A percentile compares a stretch with the other conserved stretches of the same genome.
Evolutionary conservation across 2,888 invertebrate genomes (phyloP).

Genomic region (Pinctada fucata): DNA sequence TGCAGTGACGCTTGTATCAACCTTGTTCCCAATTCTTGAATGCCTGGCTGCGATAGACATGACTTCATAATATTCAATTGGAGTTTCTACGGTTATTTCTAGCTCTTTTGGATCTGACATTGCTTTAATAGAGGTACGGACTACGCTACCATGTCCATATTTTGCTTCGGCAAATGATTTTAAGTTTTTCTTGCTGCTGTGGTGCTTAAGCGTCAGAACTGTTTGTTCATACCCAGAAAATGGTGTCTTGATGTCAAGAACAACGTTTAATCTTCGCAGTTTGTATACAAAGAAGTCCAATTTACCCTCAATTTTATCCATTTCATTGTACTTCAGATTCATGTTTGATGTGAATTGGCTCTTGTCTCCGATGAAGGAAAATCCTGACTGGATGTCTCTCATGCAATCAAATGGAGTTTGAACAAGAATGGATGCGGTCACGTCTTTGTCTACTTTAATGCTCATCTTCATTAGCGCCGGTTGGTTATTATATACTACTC

Average conservation of each 20-base stretch:
- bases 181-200: constrained; percentile 8
- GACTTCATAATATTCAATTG: constrained; percentile 20
- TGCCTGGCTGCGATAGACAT: constrained; percentile 10
- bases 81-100: constrained; percentile 24
- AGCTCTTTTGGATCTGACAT: constrained; percentile 14
- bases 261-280: constrained; percentile 31
- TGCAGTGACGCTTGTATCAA: constrained; percentile 7
- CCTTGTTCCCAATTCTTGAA: not conserved
- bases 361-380: constrained; percentile 22
- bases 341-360: constrained; percentile 20
- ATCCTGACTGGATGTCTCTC: constrained; percentile 4
- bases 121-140: constrained; percentile 14
- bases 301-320: constrained; percentile 19
- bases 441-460: constrained; percentile 22
- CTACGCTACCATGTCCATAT: constrained; percentile 10
- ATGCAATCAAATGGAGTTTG: constrained; percentile 41
- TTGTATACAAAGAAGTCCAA: constrained; percentile 6
- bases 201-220: constrained; percentile 19
- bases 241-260: constrained; percentile 55
- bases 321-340: constrained; percentile 17
- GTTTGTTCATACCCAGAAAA: constrained; percentile 46
- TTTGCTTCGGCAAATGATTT: constrained; percentile 13
- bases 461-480: not conserved
- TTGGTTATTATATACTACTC: constrained; percentile 2
- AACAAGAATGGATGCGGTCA: constrained; percentile 34